These are phyloP conservation scores for Dicrostonyx torquatus DNA, from an alignment of 2,797 vertebrate genomes.

Conservation along the genomic window DNA sequence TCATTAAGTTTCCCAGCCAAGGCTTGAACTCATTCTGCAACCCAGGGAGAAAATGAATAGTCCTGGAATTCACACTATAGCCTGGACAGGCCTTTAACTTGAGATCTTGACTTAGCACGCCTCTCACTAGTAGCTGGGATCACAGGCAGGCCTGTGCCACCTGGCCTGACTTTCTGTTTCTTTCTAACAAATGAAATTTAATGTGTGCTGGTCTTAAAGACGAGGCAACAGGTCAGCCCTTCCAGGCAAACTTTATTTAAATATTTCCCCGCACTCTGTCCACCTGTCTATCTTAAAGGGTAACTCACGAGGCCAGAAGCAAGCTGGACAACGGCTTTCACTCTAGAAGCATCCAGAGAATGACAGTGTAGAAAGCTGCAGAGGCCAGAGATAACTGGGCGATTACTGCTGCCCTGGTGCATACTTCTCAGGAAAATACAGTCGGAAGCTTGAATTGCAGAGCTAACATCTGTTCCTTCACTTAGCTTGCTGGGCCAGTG, in stretches of 20 bases:
- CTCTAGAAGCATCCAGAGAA: background rate
- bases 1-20: background rate
- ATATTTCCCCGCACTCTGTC: conserved; percentile 14
- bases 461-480: background rate
- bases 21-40: background rate
- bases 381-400: background rate
- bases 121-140: no score
- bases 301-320: background rate
- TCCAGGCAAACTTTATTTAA: background rate
- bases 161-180: background rate
- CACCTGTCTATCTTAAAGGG: background rate
- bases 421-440: background rate
- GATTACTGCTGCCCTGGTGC: background rate
- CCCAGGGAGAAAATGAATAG: background rate
- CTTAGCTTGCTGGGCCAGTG: rapidly evolving
- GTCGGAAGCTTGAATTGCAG: background rate
- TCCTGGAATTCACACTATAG: background rate
- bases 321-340: background rate
- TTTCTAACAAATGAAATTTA: background rate
- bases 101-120: background rate
- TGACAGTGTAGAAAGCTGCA: background rate
- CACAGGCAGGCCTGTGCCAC: background rate
- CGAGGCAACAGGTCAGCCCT: no score
- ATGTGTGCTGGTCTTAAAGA: background rate
- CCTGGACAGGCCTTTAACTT: background rate